A percentile compares a stretch with the other conserved stretches of the same genome.
phyloP scores from a whole-genome alignment of 2,888 invertebrate species.

The Drosophila paranaensis region DNA sequence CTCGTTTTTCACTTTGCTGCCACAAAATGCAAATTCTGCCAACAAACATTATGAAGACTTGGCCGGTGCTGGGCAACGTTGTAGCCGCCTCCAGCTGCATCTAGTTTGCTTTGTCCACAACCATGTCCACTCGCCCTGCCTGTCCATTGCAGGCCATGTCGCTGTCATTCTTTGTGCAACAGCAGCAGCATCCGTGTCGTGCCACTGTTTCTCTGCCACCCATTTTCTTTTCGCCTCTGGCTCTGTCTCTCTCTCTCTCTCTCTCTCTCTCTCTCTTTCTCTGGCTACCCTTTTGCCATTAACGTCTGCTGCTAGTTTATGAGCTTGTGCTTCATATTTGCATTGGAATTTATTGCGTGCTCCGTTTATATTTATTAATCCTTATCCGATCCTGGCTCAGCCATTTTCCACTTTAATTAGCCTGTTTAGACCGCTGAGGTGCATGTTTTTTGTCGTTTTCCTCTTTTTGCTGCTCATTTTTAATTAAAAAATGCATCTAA shows the following conservation, averaged over 20 bases:
- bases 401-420: slow-evolving; percentile 12
- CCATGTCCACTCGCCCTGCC: background rate
- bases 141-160: slow-evolving; percentile 47
- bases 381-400: background rate
- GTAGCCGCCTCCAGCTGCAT: slow-evolving; percentile 27
- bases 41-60: slow-evolving; percentile 29
- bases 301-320: slow-evolving; percentile 49
- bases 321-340: slow-evolving; percentile 46
- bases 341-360: slow-evolving; percentile 45
- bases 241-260: background rate
- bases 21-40: slow-evolving; percentile 56
- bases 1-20: slow-evolving; percentile 53
- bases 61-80: slow-evolving; percentile 9
- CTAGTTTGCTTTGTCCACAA: slow-evolving; percentile 20
- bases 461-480: background rate
- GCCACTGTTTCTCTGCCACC: slow-evolving; percentile 17
- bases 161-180: slow-evolving; percentile 56
- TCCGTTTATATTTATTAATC: slow-evolving; percentile 32
- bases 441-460: background rate
- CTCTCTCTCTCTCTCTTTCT: background rate
- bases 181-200: slow-evolving; percentile 24
- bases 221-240: background rate
- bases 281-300: slow-evolving; percentile 27
- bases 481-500: background rate
- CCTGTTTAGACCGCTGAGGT: background rate